phyloP scores from a whole-genome alignment of 2,113 vertebrate genomes.

The Spea bombifrons region DNA sequence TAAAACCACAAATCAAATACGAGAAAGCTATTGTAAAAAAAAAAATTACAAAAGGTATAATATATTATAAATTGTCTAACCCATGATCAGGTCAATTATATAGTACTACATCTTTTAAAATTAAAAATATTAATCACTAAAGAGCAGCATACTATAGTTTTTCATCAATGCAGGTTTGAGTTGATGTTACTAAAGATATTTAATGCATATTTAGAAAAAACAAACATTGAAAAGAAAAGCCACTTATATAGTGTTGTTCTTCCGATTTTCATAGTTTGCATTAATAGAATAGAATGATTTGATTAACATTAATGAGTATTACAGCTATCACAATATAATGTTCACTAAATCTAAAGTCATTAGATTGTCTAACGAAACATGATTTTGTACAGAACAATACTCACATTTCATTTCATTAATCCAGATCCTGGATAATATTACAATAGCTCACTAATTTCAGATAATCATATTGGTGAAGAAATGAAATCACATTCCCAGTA shows the following conservation, averaged over 20 bases:
- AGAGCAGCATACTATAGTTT: no score
- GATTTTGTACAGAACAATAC: slow-evolving; percentile 1
- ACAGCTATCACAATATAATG: slow-evolving; percentile 7
- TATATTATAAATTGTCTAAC: no score
- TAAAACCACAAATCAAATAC: no score
- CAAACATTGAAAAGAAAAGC: neutral
- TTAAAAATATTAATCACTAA: no score
- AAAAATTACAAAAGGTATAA: no score
- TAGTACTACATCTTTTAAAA: no score
- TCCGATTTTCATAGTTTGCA: neutral
- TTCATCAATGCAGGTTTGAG: no score
- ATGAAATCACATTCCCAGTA: neutral
- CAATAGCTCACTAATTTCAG: slow-evolving; percentile 25
- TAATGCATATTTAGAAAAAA: neutral
- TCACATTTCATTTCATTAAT: slow-evolving; percentile 24
- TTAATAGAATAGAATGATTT: neutral
- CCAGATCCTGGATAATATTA: slow-evolving; percentile 5
- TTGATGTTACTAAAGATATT: no score
- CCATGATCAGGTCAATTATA: no score
- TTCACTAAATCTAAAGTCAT: neutral
- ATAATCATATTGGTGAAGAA: slow-evolving; percentile 3
- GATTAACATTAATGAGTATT: slow-evolving; percentile 22
- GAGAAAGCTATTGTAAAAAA: no score
- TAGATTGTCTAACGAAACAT: neutral
- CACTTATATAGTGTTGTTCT: neutral